phyloP scores from a whole-genome alignment of 2,888 invertebrate species.

The Tupiocoris notatus region DNA sequence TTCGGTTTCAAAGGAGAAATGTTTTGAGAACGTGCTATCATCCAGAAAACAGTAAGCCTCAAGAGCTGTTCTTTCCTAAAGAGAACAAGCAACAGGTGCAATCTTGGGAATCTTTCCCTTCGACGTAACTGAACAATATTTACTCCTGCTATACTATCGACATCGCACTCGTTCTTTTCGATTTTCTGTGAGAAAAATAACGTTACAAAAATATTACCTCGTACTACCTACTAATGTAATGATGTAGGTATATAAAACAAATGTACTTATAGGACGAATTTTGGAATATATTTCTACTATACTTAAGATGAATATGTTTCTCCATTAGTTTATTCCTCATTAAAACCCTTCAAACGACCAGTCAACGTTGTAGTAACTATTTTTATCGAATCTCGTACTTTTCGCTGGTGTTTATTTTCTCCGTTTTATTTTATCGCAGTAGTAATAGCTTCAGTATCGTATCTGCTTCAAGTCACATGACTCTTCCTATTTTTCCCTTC shows the following conservation, averaged over 20 bases:
- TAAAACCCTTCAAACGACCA: too few relatives aligned
- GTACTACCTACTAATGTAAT: neutral
- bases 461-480: neutral
- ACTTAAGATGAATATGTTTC: neutral
- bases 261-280: neutral
- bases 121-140: neutral
- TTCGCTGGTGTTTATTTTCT: too few relatives aligned
- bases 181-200: too few relatives aligned
- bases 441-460: neutral
- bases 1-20: neutral
- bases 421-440: neutral
- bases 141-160: too few relatives aligned
- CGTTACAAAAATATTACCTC: too few relatives aligned
- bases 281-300: neutral
- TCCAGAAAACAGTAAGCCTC: neutral
- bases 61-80: neutral
- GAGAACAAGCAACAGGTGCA: neutral
- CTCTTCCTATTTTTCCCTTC: neutral
- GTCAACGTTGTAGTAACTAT: too few relatives aligned
- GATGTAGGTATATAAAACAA: neutral
- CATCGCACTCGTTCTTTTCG: too few relatives aligned
- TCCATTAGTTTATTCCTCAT: too few relatives aligned
- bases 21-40: neutral
- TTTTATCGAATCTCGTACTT: neutral
- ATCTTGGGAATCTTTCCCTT: neutral